Evolutionary conservation across 92 coral and sea anemone genomes (phyloP).

Genomic region (Parazoanthus darwini): DNA sequence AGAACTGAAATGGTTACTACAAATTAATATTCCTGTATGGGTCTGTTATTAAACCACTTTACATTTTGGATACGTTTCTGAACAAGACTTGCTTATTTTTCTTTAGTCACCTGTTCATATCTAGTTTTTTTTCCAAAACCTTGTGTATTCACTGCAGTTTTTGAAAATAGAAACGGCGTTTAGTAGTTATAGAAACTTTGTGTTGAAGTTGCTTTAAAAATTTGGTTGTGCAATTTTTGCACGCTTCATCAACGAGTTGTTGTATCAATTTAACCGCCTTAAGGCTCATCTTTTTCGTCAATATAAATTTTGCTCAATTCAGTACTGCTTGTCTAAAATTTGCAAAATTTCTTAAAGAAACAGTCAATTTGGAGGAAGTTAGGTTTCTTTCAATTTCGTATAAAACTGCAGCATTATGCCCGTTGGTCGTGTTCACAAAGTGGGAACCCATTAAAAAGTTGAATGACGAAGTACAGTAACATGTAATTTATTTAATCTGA

Average conservation of each 20-base stretch:
- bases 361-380: neutral
- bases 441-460: neutral
- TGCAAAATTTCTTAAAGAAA: neutral
- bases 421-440: neutral
- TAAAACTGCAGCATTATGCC: neutral
- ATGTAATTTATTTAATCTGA: constrained; percentile 34
- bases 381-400: neutral
- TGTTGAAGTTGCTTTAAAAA: neutral
- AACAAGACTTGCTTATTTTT: neutral
- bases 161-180: neutral
- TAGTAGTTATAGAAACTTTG: neutral
- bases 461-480: neutral
- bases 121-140: neutral
- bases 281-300: neutral
- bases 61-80: no score
- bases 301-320: neutral
- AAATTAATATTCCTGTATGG: neutral
- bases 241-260: constrained; percentile 26
- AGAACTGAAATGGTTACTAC: neutral
- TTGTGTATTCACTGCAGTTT: neutral
- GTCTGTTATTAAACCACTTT: neutral
- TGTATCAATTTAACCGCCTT: constrained; percentile 14
- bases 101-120: neutral
- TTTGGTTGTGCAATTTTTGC: constrained; percentile 12
- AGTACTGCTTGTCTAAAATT: neutral